Conservation (phyloP, 2,113 vertebrate genomes). For the Crotophaga sulcirostris region DNA sequence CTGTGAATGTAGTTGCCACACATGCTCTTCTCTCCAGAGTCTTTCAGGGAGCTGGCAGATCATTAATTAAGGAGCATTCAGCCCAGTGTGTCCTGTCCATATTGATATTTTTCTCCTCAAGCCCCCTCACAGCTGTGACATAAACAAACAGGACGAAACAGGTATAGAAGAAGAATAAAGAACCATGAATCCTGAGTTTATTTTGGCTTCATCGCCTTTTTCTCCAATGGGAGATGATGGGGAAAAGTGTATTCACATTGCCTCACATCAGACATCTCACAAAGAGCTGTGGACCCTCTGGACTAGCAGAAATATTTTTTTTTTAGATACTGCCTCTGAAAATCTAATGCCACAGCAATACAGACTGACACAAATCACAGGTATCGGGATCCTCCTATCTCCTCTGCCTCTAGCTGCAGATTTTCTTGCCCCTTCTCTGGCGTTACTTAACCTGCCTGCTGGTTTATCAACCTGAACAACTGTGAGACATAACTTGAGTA, state of each 20-base stretch:
- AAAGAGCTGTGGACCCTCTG: not conserved
- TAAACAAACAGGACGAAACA: not conserved
- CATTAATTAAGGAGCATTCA: not conserved
- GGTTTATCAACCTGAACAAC: not conserved
- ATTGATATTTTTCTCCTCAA: not conserved
- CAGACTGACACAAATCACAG: not conserved
- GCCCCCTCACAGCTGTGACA: not conserved
- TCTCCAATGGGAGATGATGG: not conserved
- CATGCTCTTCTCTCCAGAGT: not conserved
- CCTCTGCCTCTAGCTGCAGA: not conserved
- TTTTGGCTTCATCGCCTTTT: not conserved
- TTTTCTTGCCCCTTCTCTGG: not conserved
- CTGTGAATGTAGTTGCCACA: not conserved
- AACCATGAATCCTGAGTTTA: not conserved
- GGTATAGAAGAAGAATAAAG: not conserved
- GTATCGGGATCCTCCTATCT: not conserved
- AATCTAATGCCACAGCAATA: not conserved
- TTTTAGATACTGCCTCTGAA: not conserved
- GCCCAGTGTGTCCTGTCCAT: not conserved
- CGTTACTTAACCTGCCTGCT: not conserved
- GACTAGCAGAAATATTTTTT: not conserved
- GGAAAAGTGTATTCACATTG: not conserved
- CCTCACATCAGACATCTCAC: not conserved
- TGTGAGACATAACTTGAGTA: not conserved
- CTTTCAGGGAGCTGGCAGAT: not conserved